Evolutionary conservation across 2,797 vertebrate species (phyloP).

Genomic region (Sylvia borin): DNA sequence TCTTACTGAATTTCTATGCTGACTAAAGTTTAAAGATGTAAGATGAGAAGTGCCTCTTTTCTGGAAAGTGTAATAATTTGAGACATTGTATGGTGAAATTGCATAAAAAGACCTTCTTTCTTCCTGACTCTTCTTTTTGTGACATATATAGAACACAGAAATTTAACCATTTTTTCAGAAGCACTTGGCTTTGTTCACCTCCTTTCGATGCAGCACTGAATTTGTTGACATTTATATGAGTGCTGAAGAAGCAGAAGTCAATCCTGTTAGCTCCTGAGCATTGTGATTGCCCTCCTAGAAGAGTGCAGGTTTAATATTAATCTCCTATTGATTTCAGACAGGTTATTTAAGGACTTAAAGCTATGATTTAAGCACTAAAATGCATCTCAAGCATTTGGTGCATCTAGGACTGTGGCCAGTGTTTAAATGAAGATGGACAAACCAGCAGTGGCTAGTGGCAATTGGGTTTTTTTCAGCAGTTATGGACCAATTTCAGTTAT

Average conservation of each 20-base stretch:
- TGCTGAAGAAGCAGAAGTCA: not conserved
- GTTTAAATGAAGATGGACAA: not conserved
- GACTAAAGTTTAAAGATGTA: not conserved
- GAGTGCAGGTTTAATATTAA: not conserved
- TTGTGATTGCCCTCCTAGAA: not conserved
- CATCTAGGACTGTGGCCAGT: not conserved
- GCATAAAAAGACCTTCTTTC: not conserved
- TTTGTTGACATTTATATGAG: not conserved
- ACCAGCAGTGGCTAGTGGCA: not conserved
- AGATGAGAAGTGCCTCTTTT: not conserved
- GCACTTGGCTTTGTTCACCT: not conserved
- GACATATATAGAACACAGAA: not conserved
- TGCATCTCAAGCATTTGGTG: not conserved
- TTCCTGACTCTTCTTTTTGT: not conserved
- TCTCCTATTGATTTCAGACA: not conserved
- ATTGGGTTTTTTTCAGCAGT: not conserved
- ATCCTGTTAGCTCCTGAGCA: not conserved
- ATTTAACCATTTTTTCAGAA: not conserved
- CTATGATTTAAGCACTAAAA: not conserved
- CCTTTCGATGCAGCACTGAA: not conserved
- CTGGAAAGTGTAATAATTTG: not conserved
- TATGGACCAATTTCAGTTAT: not conserved
- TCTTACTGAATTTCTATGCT: not conserved
- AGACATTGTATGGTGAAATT: not conserved
- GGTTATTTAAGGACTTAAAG: not conserved